A percentile compares a stretch with the other conserved stretches of the same genome.
Conservation (phyloP, 2,888 invertebrate genomes). For the Tiliacea aurago region DNA sequence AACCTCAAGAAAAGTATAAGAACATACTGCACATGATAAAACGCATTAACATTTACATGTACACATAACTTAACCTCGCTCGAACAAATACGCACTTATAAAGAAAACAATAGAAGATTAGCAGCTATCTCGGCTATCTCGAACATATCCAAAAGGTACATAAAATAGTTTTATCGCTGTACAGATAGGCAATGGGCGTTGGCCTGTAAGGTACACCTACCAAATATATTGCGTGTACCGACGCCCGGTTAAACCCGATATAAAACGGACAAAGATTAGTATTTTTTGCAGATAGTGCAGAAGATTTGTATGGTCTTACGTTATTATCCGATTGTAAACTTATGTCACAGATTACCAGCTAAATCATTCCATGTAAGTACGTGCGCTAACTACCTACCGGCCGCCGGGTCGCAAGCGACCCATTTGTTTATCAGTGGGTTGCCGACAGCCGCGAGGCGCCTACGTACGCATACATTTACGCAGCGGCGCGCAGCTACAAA, state of each 20-base stretch:
- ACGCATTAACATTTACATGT: constrained; percentile 22
- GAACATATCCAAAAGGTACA: constrained; percentile 66
- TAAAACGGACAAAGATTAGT: constrained; percentile 71
- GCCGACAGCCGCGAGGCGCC: too few species aligned
- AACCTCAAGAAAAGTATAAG: background rate
- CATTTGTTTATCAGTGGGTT: too few species aligned
- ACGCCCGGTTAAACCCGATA: constrained; percentile 77
- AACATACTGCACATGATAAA: background rate
- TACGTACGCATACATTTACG: too few species aligned
- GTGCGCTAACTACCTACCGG: too few species aligned
- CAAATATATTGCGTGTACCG: constrained; percentile 80
- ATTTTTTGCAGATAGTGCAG: constrained; percentile 20
- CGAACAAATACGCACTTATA: constrained; percentile 35
- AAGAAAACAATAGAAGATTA: constrained; percentile 59
- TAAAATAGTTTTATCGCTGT: constrained; percentile 75
- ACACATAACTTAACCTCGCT: constrained; percentile 12
- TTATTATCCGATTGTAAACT: too few species aligned
- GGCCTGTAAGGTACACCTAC: constrained; percentile 75
- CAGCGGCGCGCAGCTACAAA: too few species aligned
- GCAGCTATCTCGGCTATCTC: constrained; percentile 49
- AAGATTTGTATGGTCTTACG: background rate
- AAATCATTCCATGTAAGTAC: too few species aligned
- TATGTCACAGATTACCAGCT: too few species aligned
- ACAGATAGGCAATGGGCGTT: constrained; percentile 73
- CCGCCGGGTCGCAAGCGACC: too few species aligned